Evolutionary conservation across 2,113 vertebrate species (phyloP).

Genomic region (Pomatorhinus ruficollis): DNA sequence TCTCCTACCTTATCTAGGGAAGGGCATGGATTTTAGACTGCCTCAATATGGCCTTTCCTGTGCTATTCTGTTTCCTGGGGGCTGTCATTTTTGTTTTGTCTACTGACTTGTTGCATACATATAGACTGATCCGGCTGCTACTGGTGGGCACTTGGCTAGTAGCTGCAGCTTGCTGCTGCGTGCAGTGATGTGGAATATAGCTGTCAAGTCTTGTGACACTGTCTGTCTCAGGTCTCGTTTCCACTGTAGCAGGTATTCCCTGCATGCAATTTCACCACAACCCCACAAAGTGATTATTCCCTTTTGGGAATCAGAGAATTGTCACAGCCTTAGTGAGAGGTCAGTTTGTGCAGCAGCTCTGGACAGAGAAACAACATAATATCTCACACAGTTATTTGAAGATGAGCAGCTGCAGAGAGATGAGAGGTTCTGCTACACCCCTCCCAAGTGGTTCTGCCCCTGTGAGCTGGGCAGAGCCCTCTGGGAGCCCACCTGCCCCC

Average conservation of each 20-base stretch:
- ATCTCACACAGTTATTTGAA: background rate
- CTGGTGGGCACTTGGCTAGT: background rate
- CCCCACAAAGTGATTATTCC: background rate
- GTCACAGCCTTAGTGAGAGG: background rate
- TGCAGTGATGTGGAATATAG: background rate
- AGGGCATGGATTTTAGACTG: background rate
- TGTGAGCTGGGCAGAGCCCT: background rate
- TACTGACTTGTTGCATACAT: background rate
- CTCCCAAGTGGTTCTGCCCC: background rate
- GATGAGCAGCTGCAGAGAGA: background rate
- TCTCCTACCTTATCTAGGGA: background rate
- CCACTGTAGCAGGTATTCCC: background rate
- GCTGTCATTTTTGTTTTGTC: background rate
- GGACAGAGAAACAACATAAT: background rate
- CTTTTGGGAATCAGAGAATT: background rate
- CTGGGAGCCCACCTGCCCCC: background rate
- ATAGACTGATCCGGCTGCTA: background rate
- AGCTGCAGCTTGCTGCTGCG: background rate
- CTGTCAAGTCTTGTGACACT: background rate
- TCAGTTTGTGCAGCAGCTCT: background rate
- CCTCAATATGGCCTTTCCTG: background rate
- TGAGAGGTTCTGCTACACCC: background rate
- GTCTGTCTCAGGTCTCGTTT: background rate
- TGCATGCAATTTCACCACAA: background rate
- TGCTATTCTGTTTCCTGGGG: background rate